These are phyloP conservation scores for Pleuronectes platessa DNA, from an alignment of 2,113 vertebrate species.

Conservation along the genomic window DNA sequence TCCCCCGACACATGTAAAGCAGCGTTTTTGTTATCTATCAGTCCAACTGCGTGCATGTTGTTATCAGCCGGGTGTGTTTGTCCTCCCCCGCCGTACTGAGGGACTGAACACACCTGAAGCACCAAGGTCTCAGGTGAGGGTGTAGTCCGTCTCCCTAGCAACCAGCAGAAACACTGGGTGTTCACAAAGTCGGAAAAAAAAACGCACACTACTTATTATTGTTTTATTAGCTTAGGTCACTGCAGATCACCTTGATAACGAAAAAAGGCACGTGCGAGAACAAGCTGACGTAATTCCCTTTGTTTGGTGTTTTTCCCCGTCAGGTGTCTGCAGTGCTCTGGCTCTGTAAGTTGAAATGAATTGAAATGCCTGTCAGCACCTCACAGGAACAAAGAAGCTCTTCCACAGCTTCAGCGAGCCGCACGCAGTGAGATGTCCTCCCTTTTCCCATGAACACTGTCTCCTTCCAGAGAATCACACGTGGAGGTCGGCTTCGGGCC, in stretches of 20 bases:
- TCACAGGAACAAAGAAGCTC: not conserved
- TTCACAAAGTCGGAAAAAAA: slow-evolving; percentile 31
- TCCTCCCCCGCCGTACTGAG: slow-evolving; percentile 36
- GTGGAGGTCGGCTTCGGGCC: slow-evolving; percentile 65
- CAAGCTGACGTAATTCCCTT: slow-evolving; percentile 2
- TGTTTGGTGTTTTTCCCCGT: slow-evolving; percentile 15
- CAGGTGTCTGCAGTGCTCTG: slow-evolving; percentile 6
- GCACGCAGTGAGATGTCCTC: slow-evolving; percentile 29
- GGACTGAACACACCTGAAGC: slow-evolving; percentile 67
- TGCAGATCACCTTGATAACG: slow-evolving; percentile 29
- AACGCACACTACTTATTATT: slow-evolving; percentile 23
- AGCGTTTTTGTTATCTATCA: not conserved
- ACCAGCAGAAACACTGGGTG: slow-evolving; percentile 65
- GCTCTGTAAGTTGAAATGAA: slow-evolving; percentile 18
- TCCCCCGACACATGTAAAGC: not conserved
- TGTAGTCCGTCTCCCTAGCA: slow-evolving; percentile 68
- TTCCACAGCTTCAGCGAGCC: not conserved
- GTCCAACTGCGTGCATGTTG: slow-evolving; percentile 15
- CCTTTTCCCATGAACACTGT: slow-evolving; percentile 29
- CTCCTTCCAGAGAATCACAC: slow-evolving; percentile 53
- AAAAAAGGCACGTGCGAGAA: slow-evolving; percentile 12
- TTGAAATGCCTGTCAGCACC: not conserved
- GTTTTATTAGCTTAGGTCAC: slow-evolving; percentile 44
- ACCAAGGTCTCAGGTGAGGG: slow-evolving; percentile 70
- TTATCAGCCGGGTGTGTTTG: slow-evolving; percentile 45